Conservation (phyloP, 2,113 vertebrate species). For the Mormyrus iriodes region DNA sequence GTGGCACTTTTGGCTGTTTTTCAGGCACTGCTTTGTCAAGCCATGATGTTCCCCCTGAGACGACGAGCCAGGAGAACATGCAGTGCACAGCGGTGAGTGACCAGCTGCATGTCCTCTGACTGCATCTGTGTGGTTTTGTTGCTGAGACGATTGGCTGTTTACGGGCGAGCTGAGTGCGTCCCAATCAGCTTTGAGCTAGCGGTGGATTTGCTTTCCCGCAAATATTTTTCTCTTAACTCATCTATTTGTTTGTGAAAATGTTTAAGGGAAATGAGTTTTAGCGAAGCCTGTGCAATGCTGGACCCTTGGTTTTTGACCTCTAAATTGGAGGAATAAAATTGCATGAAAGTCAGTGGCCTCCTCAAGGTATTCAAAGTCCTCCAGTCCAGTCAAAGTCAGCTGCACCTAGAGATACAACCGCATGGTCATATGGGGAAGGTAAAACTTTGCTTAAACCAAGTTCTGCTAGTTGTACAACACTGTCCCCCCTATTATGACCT, state of each 20-base stretch:
- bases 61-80: slow-evolving; percentile 33
- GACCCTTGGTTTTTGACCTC: neutral
- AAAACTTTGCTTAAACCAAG: neutral
- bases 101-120: neutral
- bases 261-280: neutral
- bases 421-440: neutral
- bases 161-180: neutral
- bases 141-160: neutral
- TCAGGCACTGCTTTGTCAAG: slow-evolving; percentile 32
- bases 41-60: slow-evolving; percentile 29
- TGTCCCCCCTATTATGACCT: slow-evolving; percentile 27
- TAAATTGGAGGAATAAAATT: neutral
- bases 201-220: neutral
- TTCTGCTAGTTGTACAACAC: neutral
- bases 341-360: neutral
- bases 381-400: neutral
- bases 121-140: neutral
- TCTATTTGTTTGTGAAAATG: neutral
- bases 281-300: neutral
- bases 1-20: slow-evolving; percentile 43
- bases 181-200: neutral
- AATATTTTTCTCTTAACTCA: neutral
- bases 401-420: neutral
- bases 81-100: slow-evolving; percentile 41
- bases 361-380: neutral